A percentile compares a stretch with the other conserved stretches of the same genome.
Conservation (phyloP, 1,140 invertebrate genomes). For the Laupala kohalensis region DNA sequence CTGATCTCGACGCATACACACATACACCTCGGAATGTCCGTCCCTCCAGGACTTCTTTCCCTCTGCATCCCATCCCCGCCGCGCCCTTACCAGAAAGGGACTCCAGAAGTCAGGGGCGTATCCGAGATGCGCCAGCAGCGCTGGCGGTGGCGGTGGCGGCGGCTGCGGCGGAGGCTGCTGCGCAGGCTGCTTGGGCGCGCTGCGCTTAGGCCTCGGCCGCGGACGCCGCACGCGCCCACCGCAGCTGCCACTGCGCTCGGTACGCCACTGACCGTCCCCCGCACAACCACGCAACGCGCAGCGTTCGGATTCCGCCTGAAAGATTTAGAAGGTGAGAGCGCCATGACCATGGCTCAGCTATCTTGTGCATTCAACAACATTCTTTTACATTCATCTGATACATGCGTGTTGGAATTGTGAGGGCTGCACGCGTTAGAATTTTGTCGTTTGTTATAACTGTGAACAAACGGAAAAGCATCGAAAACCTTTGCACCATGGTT, state of each 20-base stretch:
- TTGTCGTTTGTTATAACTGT: no score
- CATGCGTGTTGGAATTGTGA: no score
- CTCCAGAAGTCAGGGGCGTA: slow-evolving; percentile 29
- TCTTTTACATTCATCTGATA: no score
- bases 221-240: neutral
- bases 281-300: slow-evolving; percentile 13
- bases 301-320: neutral
- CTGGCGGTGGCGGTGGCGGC: slow-evolving; percentile 22
- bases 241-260: slow-evolving; percentile 20
- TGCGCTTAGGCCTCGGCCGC: neutral
- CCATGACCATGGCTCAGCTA: no score
- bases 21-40: no score
- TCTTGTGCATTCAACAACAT: no score
- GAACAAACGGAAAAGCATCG: no score
- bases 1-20: no score
- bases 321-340: no score
- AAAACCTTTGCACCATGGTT: no score
- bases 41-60: no score
- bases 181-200: neutral
- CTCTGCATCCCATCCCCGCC: neutral
- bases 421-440: no score
- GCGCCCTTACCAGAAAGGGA: slow-evolving; percentile 18
- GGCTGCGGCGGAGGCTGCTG: slow-evolving; percentile 15
- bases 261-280: slow-evolving; percentile 30
- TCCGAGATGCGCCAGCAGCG: slow-evolving; percentile 26